These are phyloP conservation scores for Lottia scabra DNA, from an alignment of 2,888 invertebrate species.

Conservation along the genomic window DNA sequence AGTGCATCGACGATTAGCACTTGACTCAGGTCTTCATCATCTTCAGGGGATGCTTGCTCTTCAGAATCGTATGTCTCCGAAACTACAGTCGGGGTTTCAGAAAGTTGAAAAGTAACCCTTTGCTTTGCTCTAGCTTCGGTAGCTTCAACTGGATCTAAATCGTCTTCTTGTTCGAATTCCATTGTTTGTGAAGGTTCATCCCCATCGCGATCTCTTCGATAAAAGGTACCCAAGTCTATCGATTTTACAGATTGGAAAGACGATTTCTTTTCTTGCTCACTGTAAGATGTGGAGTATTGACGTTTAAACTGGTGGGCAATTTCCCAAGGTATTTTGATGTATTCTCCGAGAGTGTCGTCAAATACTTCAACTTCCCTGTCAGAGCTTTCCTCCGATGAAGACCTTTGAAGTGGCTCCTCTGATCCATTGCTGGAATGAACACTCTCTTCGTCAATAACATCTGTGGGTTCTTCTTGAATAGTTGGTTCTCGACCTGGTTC, in stretches of 20 bases:
- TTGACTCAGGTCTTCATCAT: not conserved
- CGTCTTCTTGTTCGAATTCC: conserved; percentile 21
- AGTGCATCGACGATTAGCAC: conserved; percentile 1
- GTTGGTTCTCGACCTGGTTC: not conserved
- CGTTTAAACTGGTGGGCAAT: conserved; percentile 56
- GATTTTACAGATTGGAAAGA: conserved; percentile 41
- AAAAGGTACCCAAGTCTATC: conserved; percentile 59
- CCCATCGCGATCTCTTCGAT: conserved; percentile 38
- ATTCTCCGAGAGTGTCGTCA: conserved; percentile 56
- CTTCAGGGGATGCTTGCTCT: conserved; percentile 7
- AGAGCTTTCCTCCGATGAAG: conserved; percentile 42
- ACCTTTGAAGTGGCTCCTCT: not conserved
- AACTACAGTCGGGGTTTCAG: conserved; percentile 11
- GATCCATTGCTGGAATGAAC: conserved; percentile 14
- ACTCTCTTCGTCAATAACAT: not conserved
- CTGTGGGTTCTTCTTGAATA: not conserved
- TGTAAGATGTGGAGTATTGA: conserved; percentile 58
- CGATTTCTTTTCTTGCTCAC: conserved; percentile 48
- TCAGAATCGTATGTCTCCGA: conserved; percentile 2
- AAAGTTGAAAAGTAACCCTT: conserved; percentile 29
- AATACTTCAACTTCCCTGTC: conserved; percentile 55
- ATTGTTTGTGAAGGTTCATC: not conserved
- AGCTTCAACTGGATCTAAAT: conserved; percentile 17
- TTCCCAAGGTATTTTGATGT: conserved; percentile 56
- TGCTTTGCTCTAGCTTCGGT: conserved; percentile 18